These are phyloP conservation scores for Phyllotreta striolata DNA, from an alignment of 2,888 invertebrate genomes.

Conservation along the genomic window DNA sequence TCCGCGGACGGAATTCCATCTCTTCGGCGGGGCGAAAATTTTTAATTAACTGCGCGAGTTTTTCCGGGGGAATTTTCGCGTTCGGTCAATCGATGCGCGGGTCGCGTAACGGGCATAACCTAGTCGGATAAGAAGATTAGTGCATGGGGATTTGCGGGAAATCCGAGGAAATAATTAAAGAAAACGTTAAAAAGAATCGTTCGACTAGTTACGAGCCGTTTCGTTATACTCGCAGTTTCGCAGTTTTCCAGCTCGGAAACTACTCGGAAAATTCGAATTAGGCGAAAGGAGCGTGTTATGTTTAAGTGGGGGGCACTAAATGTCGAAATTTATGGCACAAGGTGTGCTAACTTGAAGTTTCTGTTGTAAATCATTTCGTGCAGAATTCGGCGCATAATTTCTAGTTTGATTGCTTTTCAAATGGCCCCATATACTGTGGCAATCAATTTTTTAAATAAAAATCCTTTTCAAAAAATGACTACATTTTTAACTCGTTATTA, in stretches of 20 bases:
- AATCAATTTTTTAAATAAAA: no score
- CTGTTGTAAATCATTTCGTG: conserved; percentile 12
- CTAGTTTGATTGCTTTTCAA: conserved; percentile 15
- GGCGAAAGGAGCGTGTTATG: conserved; percentile 13
- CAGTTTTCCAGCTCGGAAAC: conserved; percentile 15
- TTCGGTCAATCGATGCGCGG: no score
- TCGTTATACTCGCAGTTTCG: neutral
- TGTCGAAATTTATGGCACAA: conserved; percentile 15
- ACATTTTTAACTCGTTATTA: no score
- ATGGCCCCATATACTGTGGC: neutral
- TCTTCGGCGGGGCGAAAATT: neutral
- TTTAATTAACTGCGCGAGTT: conserved; percentile 5
- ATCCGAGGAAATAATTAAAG: neutral
- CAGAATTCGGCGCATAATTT: conserved; percentile 14
- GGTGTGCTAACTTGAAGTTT: conserved; percentile 14
- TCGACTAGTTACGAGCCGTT: neutral
- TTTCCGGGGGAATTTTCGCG: neutral
- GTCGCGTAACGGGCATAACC: no score
- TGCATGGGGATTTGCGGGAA: no score
- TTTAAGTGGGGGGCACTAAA: conserved; percentile 17
- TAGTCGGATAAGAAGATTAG: no score
- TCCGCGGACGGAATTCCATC: neutral
- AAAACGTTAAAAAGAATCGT: neutral
- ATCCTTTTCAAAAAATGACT: no score
- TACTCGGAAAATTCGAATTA: conserved; percentile 20